Conservation (phyloP, 2,888 invertebrate genomes). For the Meiosimyza platycephala region DNA sequence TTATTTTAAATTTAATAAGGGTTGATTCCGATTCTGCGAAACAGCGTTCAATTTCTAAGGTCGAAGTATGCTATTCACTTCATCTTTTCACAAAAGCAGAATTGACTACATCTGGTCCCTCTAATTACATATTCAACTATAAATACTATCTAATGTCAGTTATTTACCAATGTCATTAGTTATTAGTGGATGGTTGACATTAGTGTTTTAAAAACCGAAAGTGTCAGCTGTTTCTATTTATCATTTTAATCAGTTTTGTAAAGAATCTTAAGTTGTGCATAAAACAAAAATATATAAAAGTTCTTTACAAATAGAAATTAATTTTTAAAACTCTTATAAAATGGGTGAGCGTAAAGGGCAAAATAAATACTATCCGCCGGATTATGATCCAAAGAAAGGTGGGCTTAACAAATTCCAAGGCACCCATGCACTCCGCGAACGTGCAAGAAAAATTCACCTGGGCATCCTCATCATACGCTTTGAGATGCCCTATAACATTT, state of each 20-base stretch:
- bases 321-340: not conserved
- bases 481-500: slow-evolving; percentile 99
- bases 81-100: too few relatives aligned
- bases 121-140: too few relatives aligned
- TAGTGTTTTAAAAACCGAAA: not conserved
- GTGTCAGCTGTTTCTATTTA: slow-evolving; percentile 14
- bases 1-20: too few relatives aligned
- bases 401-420: slow-evolving; percentile 94
- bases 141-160: too few relatives aligned
- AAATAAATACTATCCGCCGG: slow-evolving; percentile 98
- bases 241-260: not conserved
- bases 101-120: too few relatives aligned
- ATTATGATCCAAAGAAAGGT: slow-evolving; percentile 95
- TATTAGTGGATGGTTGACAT: not conserved
- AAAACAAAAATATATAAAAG: not conserved
- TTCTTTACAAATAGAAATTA: too few relatives aligned
- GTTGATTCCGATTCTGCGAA: too few relatives aligned
- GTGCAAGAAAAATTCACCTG: slow-evolving; percentile 93
- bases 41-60: too few relatives aligned
- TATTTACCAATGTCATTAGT: not conserved
- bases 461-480: slow-evolving; percentile 88
- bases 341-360: slow-evolving; percentile 99
- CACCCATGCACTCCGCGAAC: slow-evolving; percentile 94
- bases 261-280: not conserved
- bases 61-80: too few relatives aligned